Evolutionary conservation across 2,113 vertebrate species (phyloP).

Genomic region (Entosphenus tridentatus): DNA sequence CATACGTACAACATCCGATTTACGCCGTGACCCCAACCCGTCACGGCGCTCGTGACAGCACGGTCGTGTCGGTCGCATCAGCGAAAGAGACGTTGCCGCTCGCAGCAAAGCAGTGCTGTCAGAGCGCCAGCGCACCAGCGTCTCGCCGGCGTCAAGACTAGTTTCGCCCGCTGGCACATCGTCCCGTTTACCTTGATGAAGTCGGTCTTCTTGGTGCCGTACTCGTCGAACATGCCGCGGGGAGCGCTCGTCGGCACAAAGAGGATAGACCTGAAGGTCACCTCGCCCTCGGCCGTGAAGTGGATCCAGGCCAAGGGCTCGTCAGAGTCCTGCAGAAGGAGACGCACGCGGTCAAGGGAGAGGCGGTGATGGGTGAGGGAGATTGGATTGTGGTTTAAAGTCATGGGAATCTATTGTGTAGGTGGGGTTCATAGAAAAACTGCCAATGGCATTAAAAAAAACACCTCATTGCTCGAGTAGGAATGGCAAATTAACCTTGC

Average conservation of each 20-base stretch:
- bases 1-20: no score
- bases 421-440: background rate
- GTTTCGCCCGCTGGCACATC: no score
- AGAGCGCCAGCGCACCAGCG: no score
- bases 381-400: no score
- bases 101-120: background rate
- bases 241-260: slow-evolving; percentile 76
- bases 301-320: slow-evolving; percentile 74
- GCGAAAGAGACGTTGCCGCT: no score
- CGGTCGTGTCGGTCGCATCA: no score
- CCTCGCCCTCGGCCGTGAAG: slow-evolving; percentile 92
- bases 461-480: background rate
- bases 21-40: no score
- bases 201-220: slow-evolving; percentile 92
- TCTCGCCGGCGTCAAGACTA: no score
- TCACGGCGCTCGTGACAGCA: no score
- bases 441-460: background rate
- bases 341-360: no score
- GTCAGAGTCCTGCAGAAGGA: slow-evolving; percentile 40
- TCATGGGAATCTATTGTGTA: no score
- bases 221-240: slow-evolving; percentile 84
- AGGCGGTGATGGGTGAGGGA: no score
- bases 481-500: background rate
- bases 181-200: slow-evolving; percentile 54
- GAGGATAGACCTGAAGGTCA: slow-evolving; percentile 91